Base-by-base conservation (phyloP, 2,113 vertebrate genomes). In the Uria lomvia region DNA sequence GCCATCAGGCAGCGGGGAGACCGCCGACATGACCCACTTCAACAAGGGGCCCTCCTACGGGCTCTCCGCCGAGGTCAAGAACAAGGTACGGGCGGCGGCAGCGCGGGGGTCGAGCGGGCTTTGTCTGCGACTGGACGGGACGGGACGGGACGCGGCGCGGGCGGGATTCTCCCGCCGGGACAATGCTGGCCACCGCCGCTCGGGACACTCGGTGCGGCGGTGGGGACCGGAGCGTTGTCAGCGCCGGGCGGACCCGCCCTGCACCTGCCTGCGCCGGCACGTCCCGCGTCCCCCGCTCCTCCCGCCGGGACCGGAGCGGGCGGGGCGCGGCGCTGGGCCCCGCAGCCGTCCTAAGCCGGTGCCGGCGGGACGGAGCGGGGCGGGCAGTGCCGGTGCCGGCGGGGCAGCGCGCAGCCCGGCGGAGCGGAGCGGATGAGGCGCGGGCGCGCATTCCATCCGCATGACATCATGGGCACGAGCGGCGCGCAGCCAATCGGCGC, bases 41-140 rank as follows among this genome's bases (percentile, higher is more conserved):
- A 99, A 99, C 96, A 99, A 99, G 97, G 99, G 99, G 71, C 99
- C 99, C 52, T 98, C 99, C 56, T 99, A 99, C 90, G 99, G 99
- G 78, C 97, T 99, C 77, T 99, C 99, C 60, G 99, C 99, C 40
- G 99, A 99, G 94, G 99, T 99, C 76, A 98, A 98, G 90, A 99
- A 98, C 98, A 99, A 99, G 98, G 99, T 99, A 97, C 92, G 79
- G 58, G 22, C 11, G 56, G 66, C 24, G 10, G 32, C 30, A 3
- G 63, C 24, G 24, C 60, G 60, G 50, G 32, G 43, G 13, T 38
- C 14, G 3, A 29, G 30, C 36, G 47, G 68, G 65, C 65, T 73
- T 89, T 70, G 82, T 50, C 66, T 42, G 65, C 21, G 40, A 42
- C 40, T 42, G 40, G 6, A 12, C 43, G 27, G 24, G 5, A 34